Base-by-base conservation (phyloP, 1,140 invertebrate species). In the Coptotermes formosanus region DNA sequence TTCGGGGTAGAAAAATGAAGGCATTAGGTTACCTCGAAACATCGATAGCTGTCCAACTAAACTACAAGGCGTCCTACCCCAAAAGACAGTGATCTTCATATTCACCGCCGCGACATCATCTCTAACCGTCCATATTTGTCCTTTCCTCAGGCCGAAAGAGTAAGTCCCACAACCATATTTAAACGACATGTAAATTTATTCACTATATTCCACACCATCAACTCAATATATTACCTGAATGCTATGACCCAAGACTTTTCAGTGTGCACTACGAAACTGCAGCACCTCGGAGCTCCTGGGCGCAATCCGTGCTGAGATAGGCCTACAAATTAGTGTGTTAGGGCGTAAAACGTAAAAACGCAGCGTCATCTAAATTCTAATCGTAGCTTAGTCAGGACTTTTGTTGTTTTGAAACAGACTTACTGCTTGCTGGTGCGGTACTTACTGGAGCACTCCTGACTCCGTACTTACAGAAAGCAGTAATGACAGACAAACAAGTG, bases 291-390 rank as follows among this genome's bases (percentile, higher is more conserved):
- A 75, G n/a, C 9, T 14, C 64, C 0, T 6, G 9, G 64, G n/a
- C n/a, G 9, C 30, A 30, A 11, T 64, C 21, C 4, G 16, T 30
- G 64, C 64, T 30, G 64, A n/a, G 64, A n/a, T 6, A 38, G 38
- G 38, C 38, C 38, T 38, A 75, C 14, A 75, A 25, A 75, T 75
- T 75, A n/a, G 64, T 75, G 4, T 6, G 25, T 75, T n/a, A n/a
- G n/a, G n/a, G 8, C 7, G 25, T 75, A 30, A 25, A n/a, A 30
- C n/a, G 64, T 75, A 75, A n/a, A 75, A 75, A 75, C 64, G 64
- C 64, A 75, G n/a, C 64, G 64, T 75, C 64, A 75, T 75, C 64
- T 75, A 75, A 75, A 75, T 30, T 75, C 25, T 75, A 75, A 75
- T 30, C 7, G 25, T 14, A 30, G 64, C 64, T 75, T 75, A 75